Evolutionary conservation across 2,888 invertebrate species (phyloP).

Genomic region (Dascillus cervinus): DNA sequence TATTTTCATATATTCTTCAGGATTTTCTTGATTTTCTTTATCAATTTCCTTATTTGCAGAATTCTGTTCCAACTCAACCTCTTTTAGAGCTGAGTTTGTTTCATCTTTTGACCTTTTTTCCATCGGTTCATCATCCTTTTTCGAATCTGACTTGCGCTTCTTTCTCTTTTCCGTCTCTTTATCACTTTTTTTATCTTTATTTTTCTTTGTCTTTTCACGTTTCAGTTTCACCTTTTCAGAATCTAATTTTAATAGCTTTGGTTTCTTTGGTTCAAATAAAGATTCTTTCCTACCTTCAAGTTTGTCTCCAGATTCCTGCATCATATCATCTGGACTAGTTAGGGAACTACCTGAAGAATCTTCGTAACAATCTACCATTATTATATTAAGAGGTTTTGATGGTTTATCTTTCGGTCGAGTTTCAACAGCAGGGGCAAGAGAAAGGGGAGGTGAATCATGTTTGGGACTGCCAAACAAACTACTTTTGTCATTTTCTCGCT

Average conservation of each 20-base stretch:
- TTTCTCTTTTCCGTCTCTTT: conserved; percentile 52
- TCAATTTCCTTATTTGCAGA: conserved; percentile 34
- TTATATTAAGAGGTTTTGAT: conserved; percentile 18
- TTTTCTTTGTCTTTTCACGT: conserved; percentile 37
- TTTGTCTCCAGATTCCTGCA: conserved; percentile 6
- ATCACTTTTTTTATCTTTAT: conserved; percentile 54
- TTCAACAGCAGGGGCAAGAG: too few species aligned
- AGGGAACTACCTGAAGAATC: conserved; percentile 35
- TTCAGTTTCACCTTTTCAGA: conserved; percentile 29
- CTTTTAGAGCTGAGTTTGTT: conserved; percentile 27
- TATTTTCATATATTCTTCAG: conserved; percentile 69
- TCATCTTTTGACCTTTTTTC: conserved; percentile 43
- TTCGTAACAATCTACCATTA: conserved; percentile 24
- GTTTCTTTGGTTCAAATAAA: conserved; percentile 5
- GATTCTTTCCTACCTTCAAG: conserved; percentile 17
- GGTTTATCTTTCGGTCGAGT: conserved; percentile 18
- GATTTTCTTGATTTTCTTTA: conserved; percentile 39
- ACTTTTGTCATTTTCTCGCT: conserved; percentile 28
- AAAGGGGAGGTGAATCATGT: conserved; percentile 11
- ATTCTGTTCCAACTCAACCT: conserved; percentile 21
- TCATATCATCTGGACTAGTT: conserved; percentile 26
- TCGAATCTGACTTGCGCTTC: conserved; percentile 49
- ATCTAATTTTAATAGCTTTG: conserved; percentile 2
- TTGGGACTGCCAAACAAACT: conserved; percentile 24
- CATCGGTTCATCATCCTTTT: conserved; percentile 47